Evolutionary conservation across 2,888 invertebrate genomes (phyloP), one percentile per base, ranked within the genome.

Genomic region (Drosophila setosimentum): DNA sequence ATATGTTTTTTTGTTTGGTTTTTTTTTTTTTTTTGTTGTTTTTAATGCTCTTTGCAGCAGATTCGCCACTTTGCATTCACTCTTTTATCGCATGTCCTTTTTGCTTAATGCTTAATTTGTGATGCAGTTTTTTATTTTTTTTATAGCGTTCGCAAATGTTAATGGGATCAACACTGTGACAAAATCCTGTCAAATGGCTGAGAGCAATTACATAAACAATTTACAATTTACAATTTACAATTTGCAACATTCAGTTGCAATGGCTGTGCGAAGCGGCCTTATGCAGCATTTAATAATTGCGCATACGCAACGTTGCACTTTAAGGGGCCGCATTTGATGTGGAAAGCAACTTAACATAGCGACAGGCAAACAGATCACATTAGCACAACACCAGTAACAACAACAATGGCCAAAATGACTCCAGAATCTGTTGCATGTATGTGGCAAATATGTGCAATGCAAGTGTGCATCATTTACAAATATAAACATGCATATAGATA

Each of bases 201-300:
- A 61, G 54, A 79, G 81, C 79, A 79, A 79, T 79, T 79, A 69
- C 73, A 76, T 54, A 75, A 65, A 66, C 63, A 73, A 68, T 75
- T 80, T 51, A 49, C 60, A 74, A 68, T 65, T 74, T 54, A 62
- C 65, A 66, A 55, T 66, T 66, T 61, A 65, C 62, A 45, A 50
- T 53, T 33, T 16, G 3, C 53, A 54, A 33, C 33, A n/a, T 27
- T 33, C 33, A 54, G 24, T 21, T n/a, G 33, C 33, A 61, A 64
- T 65, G 68, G 78, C 81, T 30, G 69, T 21, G 48, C 65, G 37
- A 70, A 66, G 70, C 75, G 71, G 76, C 67, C 73, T 73, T 57
- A 88, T 82, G 87, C 82, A 69, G 89, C 89, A 88, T 87, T 86
- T 78, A 83, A 83, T 87, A 87, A 88, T 86, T 86, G 76, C 87